phyloP scores from a whole-genome alignment of 2,797 vertebrate species.

The Phalanger gymnotis region DNA sequence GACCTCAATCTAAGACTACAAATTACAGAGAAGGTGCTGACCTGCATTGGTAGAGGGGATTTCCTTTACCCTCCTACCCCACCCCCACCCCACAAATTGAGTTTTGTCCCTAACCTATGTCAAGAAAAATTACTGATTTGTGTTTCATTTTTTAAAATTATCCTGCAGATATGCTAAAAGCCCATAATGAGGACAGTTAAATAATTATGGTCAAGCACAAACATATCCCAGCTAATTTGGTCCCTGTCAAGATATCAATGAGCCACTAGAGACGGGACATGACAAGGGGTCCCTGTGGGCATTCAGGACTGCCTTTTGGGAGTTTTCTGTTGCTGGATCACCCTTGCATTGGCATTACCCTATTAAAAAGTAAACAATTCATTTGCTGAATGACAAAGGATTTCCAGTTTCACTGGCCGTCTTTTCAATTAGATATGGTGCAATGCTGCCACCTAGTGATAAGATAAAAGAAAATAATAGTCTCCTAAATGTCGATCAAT shows the following conservation, averaged over 20 bases:
- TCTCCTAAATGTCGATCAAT: neutral
- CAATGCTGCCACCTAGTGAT: conserved; percentile 72
- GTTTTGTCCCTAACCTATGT: neutral
- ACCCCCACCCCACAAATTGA: too few species aligned
- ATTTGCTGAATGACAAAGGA: neutral
- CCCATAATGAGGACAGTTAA: neutral
- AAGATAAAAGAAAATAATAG: neutral
- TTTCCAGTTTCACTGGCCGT: neutral
- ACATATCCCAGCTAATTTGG: neutral
- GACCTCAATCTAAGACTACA: neutral
- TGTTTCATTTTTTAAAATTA: neutral
- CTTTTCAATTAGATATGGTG: conserved; percentile 14
- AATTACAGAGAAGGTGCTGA: neutral
- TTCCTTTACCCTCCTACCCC: neutral
- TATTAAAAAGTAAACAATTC: neutral
- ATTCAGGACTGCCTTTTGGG: neutral
- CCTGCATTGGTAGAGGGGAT: neutral
- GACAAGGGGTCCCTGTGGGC: neutral
- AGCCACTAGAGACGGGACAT: neutral
- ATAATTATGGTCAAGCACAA: neutral
- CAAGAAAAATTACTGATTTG: neutral
- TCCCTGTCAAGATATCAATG: neutral
- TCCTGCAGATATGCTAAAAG: neutral
- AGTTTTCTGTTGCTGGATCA: neutral
- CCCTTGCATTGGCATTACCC: neutral